Conservation (phyloP, 35 echinoderm and acorn worm genomes). For the Patiria miniata region DNA sequence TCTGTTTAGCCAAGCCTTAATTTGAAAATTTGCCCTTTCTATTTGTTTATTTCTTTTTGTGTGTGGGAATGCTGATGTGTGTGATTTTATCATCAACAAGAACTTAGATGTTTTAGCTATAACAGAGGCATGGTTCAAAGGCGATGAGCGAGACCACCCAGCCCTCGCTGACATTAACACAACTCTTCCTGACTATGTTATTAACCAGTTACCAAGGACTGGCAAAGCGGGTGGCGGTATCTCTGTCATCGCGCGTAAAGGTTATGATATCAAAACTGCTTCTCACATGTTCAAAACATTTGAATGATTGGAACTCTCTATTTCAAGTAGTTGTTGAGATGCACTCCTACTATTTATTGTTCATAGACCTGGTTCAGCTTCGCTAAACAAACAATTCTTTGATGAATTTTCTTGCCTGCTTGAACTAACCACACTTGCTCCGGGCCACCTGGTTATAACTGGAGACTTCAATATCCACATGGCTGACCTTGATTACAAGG, state of each 20-base stretch:
- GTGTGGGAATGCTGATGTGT: background rate
- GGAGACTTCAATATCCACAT: too few relatives aligned
- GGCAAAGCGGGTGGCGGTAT: conserved; percentile 10
- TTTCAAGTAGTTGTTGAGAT: background rate
- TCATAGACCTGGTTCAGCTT: background rate
- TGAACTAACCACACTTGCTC: background rate
- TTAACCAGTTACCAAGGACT: background rate
- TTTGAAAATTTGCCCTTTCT: too few relatives aligned
- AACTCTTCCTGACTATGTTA: background rate
- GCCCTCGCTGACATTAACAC: background rate
- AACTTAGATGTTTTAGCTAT: background rate
- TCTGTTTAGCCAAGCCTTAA: too few relatives aligned
- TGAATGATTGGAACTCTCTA: conserved; percentile 8
- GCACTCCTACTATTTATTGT: background rate
- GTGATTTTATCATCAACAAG: background rate
- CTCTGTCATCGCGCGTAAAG: conserved; percentile 17
- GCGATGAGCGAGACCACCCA: background rate
- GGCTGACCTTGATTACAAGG: too few relatives aligned
- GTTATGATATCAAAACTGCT: background rate
- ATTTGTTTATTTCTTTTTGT: too few relatives aligned
- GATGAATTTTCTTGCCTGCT: background rate
- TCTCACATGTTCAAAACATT: background rate
- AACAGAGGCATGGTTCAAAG: conserved; percentile 5
- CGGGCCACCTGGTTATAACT: background rate
- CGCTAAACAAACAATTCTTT: background rate